Evolutionary conservation across 2,113 vertebrate species (phyloP).

Genomic region (Albula glossodonta): DNA sequence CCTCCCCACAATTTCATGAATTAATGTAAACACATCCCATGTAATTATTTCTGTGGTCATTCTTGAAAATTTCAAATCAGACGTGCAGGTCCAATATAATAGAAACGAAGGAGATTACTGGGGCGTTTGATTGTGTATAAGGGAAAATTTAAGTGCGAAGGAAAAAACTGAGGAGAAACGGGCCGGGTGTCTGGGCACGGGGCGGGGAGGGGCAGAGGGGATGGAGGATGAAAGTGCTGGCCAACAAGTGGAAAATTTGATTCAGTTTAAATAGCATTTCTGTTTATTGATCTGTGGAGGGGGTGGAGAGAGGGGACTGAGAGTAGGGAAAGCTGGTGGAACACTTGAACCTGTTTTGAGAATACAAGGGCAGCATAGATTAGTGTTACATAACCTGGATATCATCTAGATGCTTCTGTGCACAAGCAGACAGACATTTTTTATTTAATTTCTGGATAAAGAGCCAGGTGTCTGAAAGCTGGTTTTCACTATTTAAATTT

Average conservation of each 20-base stretch:
- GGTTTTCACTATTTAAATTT: background rate
- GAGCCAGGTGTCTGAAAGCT: background rate
- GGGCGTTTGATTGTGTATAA: constrained; percentile 83
- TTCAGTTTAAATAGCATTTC: constrained; percentile 78
- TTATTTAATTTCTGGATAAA: background rate
- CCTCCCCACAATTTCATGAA: constrained; percentile 74
- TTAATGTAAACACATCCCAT: constrained; percentile 93
- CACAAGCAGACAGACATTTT: background rate
- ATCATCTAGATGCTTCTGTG: constrained; percentile 7
- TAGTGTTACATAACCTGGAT: constrained; percentile 49
- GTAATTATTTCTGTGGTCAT: constrained; percentile 77
- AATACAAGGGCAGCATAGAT: constrained; percentile 66
- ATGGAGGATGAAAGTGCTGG: constrained; percentile 50
- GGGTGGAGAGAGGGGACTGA: constrained; percentile 40
- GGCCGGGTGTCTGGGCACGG: too few relatives aligned
- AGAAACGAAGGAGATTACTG: constrained; percentile 82
- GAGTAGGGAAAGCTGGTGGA: constrained; percentile 63
- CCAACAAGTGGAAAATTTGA: constrained; percentile 77
- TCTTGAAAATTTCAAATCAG: constrained; percentile 67
- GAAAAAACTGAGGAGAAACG: constrained; percentile 27
- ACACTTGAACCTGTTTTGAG: constrained; percentile 64
- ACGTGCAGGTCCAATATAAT: constrained; percentile 73
- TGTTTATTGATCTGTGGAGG: constrained; percentile 72
- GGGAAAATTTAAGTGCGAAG: constrained; percentile 64
- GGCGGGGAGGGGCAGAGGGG: too few relatives aligned